Evolutionary conservation across 2,888 invertebrate species (phyloP).

Genomic region (Chaitophorus viminalis): DNA sequence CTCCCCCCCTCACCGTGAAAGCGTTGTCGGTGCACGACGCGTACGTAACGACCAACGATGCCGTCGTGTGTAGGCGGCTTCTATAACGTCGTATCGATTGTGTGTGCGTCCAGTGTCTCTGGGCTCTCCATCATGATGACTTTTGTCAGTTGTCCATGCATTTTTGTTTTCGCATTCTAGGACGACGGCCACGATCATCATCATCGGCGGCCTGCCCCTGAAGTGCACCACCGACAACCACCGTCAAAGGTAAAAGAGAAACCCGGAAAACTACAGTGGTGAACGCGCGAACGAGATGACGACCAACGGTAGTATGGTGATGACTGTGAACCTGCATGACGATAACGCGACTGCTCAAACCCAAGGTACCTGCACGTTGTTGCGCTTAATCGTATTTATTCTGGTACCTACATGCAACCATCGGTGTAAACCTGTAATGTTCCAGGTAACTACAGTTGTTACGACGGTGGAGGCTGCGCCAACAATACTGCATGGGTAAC

Average conservation of each 20-base stretch:
- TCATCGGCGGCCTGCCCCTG: no score
- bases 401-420: not conserved
- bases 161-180: no score
- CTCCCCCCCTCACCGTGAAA: no score
- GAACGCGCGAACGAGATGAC: not conserved
- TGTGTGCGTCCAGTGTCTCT: no score
- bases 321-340: not conserved
- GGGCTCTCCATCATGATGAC: no score
- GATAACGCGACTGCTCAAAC: conserved; percentile 19
- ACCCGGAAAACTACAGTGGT: not conserved
- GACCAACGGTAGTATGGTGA: no score
- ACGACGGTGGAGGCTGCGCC: conserved; percentile 39
- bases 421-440: not conserved
- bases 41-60: no score
- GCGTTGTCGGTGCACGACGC: no score
- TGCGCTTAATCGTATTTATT: not conserved
- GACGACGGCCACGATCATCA: no score
- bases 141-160: no score
- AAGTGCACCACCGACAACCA: not conserved
- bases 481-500: not conserved
- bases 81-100: no score
- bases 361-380: not conserved
- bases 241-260: not conserved
- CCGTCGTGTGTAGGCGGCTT: no score
- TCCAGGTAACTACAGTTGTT: conserved; percentile 57